Conservation (phyloP, 2,113 vertebrate genomes). For the Neoarius graeffei region DNA sequence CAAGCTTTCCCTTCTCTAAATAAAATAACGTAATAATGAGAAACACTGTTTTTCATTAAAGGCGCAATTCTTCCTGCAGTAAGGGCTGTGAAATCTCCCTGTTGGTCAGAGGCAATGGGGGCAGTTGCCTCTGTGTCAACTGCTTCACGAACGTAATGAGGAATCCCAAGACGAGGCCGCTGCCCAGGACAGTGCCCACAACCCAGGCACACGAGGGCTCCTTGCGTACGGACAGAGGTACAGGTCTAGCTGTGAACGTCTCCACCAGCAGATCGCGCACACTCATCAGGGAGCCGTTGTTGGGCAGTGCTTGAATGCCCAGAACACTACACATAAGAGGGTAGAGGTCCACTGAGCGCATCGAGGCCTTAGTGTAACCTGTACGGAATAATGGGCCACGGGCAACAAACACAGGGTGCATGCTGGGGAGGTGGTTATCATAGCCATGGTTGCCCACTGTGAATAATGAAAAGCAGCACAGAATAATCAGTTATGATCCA, state of each 20-base stretch:
- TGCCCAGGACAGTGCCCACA: conserved; percentile 78
- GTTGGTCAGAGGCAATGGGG: conserved; percentile 68
- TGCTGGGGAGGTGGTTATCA: conserved; percentile 82
- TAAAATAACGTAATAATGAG: conserved; percentile 16
- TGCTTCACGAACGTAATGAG: conserved; percentile 77
- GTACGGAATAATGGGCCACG: conserved; percentile 85
- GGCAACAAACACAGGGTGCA: conserved; percentile 89
- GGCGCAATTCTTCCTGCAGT: conserved; percentile 75
- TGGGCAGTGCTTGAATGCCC: conserved; percentile 73
- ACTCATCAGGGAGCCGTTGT: conserved; percentile 82
- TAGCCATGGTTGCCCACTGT: conserved; percentile 92
- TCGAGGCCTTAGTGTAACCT: conserved; percentile 75
- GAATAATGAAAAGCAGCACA: conserved; percentile 37
- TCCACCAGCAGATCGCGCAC: conserved; percentile 79
- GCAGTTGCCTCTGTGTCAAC: conserved; percentile 76
- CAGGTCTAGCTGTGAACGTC: conserved; percentile 19
- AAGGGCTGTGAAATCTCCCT: conserved; percentile 84
- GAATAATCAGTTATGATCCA: neutral
- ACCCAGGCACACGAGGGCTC: conserved; percentile 71
- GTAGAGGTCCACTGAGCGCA: conserved; percentile 86
- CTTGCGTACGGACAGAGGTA: conserved; percentile 33
- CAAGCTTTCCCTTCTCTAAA: conserved; percentile 8
- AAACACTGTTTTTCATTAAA: conserved; percentile 56
- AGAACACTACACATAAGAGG: conserved; percentile 88
- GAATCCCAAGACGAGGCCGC: conserved; percentile 80